Conservation (phyloP, 2,888 invertebrate genomes). For the Rapana venosa region DNA sequence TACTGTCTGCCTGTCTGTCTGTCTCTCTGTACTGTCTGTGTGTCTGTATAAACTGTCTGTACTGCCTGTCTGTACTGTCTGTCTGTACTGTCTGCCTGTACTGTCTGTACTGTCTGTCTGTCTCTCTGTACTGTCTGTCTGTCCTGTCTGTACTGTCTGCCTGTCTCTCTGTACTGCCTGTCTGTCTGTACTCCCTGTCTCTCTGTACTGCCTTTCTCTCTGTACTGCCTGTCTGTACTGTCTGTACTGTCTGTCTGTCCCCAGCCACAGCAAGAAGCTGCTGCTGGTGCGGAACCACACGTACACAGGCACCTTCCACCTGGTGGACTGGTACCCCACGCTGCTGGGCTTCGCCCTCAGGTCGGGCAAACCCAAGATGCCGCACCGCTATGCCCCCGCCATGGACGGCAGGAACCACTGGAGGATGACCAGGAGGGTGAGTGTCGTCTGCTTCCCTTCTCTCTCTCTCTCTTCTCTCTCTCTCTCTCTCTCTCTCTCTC, state of each 20-base stretch:
- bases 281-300: neutral
- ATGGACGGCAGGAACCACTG: constrained; percentile 30
- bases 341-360: constrained; percentile 13
- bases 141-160: too few species aligned
- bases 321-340: constrained; percentile 21
- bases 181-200: neutral
- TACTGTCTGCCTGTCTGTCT: too few species aligned
- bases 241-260: neutral
- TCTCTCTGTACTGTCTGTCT: too few species aligned
- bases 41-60: too few species aligned
- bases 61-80: too few species aligned
- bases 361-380: neutral
- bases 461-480: neutral
- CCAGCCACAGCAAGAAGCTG: constrained; percentile 76
- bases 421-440: constrained; percentile 1
- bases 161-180: too few species aligned
- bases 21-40: too few species aligned
- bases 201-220: neutral
- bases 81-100: too few species aligned
- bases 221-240: neutral
- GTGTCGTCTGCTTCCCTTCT: neutral
- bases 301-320: neutral
- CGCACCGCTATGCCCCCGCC: neutral
- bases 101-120: too few species aligned
- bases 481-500: too few species aligned